These are phyloP conservation scores for Harpegnathos saltator DNA, from an alignment of 1,140 invertebrate species.

Conservation along the genomic window DNA sequence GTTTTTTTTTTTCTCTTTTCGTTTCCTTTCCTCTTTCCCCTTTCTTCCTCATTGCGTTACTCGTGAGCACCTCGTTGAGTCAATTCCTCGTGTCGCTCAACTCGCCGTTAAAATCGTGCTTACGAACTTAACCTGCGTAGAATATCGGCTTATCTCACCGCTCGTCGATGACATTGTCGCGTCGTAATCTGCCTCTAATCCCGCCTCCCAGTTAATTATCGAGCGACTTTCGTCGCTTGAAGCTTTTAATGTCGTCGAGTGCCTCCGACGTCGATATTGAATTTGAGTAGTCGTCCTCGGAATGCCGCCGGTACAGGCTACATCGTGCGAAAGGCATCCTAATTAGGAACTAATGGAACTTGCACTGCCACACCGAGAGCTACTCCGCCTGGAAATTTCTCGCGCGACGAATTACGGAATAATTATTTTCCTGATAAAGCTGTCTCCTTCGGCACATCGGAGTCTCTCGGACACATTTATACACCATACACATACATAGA, in stretches of 20 bases:
- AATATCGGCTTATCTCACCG: neutral
- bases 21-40: neutral
- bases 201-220: neutral
- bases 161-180: neutral
- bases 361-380: conserved; percentile 77
- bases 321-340: conserved; percentile 26
- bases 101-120: neutral
- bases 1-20: too few species aligned
- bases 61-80: neutral
- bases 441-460: neutral
- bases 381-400: conserved; percentile 59
- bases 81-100: neutral
- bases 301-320: neutral
- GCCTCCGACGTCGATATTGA: conserved; percentile 4
- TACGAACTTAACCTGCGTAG: too few species aligned
- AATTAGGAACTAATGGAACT: conserved; percentile 81
- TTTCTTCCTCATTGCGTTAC: conserved; percentile 5
- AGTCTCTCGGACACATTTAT: neutral
- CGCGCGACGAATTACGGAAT: conserved; percentile 72
- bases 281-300: neutral
- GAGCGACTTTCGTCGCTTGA: neutral
- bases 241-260: neutral
- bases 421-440: conserved; percentile 77
- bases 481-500: conserved; percentile 27
- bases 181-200: too few species aligned